A percentile compares a stretch with the other conserved stretches of the same genome.
Evolutionary conservation across 2,113 vertebrate genomes (phyloP).

Genomic region (Typhlomys cinereus): DNA sequence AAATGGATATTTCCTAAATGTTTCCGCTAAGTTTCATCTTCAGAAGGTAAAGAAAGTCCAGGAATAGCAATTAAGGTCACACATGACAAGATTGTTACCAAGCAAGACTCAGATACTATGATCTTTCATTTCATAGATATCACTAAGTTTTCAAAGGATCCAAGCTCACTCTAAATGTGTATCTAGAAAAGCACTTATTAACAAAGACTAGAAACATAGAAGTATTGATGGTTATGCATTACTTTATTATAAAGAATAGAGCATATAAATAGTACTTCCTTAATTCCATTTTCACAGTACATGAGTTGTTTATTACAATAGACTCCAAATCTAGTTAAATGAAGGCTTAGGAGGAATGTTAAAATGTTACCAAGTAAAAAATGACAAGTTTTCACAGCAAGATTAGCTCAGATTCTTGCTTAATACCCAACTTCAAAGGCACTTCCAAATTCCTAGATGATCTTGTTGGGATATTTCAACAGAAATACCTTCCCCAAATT

Average conservation of each 20-base stretch:
- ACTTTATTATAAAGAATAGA: neutral
- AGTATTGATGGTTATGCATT: neutral
- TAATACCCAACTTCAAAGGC: neutral
- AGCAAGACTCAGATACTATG: neutral
- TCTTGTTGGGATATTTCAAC: neutral
- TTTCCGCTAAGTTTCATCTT: neutral
- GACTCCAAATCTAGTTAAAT: neutral
- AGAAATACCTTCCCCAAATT: neutral
- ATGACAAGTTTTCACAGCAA: neutral
- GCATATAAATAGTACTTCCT: neutral
- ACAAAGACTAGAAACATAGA: neutral
- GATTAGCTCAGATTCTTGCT: slow-evolving; percentile 21
- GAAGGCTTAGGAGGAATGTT: neutral
- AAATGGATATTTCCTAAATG: neutral
- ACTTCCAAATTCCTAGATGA: neutral
- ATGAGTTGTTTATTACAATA: neutral
- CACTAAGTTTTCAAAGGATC: neutral
- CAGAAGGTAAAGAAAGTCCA: neutral
- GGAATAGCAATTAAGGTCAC: neutral
- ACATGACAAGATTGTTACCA: neutral
- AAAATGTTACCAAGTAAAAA: neutral
- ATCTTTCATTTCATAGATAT: slow-evolving; percentile 7
- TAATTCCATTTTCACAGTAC: neutral
- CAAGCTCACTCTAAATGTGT: neutral
- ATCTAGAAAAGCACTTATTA: neutral